Evolutionary conservation across 2,113 vertebrate species (phyloP).

Genomic region (Lepisosteus osseus): DNA sequence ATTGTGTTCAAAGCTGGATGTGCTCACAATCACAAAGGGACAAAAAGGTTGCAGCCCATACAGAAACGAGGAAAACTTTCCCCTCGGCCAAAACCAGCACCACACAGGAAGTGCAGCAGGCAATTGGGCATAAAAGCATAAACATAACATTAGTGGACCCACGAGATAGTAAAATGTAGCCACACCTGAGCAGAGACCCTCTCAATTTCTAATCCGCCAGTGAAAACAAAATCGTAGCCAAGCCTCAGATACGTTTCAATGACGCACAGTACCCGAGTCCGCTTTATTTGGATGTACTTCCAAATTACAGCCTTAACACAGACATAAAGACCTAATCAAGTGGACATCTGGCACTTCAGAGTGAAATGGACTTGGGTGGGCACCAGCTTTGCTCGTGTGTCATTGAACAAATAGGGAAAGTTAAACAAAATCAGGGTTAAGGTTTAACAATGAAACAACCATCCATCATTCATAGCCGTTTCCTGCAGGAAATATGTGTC

Average conservation of each 20-base stretch:
- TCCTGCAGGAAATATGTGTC: slow-evolving; percentile 60
- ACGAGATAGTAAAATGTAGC: slow-evolving; percentile 57
- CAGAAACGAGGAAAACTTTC: slow-evolving; percentile 72
- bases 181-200: slow-evolving; percentile 67
- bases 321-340: slow-evolving; percentile 14
- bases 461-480: slow-evolving; percentile 58
- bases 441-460: slow-evolving; percentile 59
- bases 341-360: slow-evolving; percentile 15
- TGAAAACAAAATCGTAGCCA: slow-evolving; percentile 56
- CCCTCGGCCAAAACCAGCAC: slow-evolving; percentile 78
- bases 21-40: slow-evolving; percentile 50
- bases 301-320: background rate
- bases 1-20: slow-evolving; percentile 50
- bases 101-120: slow-evolving; percentile 79
- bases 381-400: slow-evolving; percentile 38
- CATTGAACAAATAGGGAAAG: slow-evolving; percentile 44
- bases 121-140: slow-evolving; percentile 66
- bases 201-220: slow-evolving; percentile 50
- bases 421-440: slow-evolving; percentile 54
- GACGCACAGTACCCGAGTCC: slow-evolving; percentile 1
- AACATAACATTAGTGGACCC: slow-evolving; percentile 70
- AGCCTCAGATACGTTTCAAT: slow-evolving; percentile 23
- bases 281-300: background rate
- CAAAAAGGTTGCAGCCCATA: slow-evolving; percentile 76
- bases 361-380: slow-evolving; percentile 40